phyloP scores from a whole-genome alignment of 2,797 vertebrate species.

The Pitangus sulphuratus region DNA sequence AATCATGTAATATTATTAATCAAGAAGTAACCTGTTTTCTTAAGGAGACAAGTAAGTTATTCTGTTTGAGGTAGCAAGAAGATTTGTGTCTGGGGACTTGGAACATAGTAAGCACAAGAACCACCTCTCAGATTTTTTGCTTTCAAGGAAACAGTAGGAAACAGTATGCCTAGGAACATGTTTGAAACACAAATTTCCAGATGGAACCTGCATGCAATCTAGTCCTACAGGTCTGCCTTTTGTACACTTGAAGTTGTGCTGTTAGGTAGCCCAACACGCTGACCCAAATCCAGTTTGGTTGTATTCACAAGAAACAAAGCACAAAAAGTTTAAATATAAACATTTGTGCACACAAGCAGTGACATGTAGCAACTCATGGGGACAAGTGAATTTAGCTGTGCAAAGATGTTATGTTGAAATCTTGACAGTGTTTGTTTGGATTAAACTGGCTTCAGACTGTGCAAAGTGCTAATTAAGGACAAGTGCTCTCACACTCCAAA shows the following conservation, averaged over 20 bases:
- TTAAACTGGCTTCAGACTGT: background rate
- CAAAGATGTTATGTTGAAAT: background rate
- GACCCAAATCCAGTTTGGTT: background rate
- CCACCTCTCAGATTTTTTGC: background rate
- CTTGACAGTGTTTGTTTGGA: background rate
- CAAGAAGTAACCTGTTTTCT: background rate
- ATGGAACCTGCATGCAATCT: background rate
- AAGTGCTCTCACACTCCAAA: background rate
- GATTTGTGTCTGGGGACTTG: background rate
- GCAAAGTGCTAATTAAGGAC: background rate
- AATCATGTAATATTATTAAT: background rate
- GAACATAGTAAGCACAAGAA: background rate
- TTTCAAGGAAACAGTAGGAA: background rate
- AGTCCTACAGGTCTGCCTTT: background rate
- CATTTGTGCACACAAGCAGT: background rate
- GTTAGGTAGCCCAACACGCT: background rate
- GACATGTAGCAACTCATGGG: background rate
- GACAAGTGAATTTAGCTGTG: background rate
- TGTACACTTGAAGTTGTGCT: background rate
- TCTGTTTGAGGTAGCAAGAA: background rate
- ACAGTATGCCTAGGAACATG: background rate
- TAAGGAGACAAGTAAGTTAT: background rate
- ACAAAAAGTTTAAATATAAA: background rate
- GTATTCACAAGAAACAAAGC: background rate
- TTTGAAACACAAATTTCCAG: background rate